Percentiles rank a stretch among this genome's conserved stretches.
These are phyloP conservation scores for Xenopus laevis DNA, from an alignment of 2,113 vertebrate genomes.

Conservation along the genomic window DNA sequence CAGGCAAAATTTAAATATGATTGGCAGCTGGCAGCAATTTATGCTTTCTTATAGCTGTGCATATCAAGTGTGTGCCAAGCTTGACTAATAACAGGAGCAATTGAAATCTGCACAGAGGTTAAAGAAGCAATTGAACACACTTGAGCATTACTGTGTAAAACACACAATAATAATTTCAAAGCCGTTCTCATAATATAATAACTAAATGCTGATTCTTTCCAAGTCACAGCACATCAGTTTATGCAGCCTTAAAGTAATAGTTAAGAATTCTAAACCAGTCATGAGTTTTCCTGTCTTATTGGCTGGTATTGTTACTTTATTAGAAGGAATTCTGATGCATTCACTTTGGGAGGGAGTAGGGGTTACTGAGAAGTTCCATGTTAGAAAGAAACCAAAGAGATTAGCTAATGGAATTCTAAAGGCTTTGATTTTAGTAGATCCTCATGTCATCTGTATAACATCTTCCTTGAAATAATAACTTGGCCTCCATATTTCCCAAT, in stretches of 20 bases:
- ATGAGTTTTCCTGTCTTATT: no score
- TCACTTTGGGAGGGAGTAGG: no score
- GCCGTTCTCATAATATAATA: background rate
- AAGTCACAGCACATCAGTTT: background rate
- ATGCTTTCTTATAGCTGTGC: background rate
- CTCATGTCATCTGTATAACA: background rate
- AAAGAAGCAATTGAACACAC: slow-evolving; percentile 10
- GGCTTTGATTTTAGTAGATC: background rate
- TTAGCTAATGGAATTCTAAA: background rate
- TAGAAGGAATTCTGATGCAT: no score
- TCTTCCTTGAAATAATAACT: background rate
- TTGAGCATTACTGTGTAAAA: slow-evolving; percentile 11
- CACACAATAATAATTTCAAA: slow-evolving; percentile 22
- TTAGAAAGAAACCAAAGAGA: no score
- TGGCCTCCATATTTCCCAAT: background rate
- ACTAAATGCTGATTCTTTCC: background rate
- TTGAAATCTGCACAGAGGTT: slow-evolving; percentile 10
- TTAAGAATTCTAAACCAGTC: no score
- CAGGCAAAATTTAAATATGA: slow-evolving; percentile 10
- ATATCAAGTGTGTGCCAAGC: background rate
- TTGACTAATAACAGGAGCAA: slow-evolving; percentile 8
- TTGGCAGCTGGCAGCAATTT: slow-evolving; percentile 12
- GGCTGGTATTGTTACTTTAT: no score
- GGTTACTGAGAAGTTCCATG: no score
- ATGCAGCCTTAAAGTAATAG: background rate